Conservation (phyloP, 2,888 invertebrate genomes). For the Digitonthophagus gazella region DNA sequence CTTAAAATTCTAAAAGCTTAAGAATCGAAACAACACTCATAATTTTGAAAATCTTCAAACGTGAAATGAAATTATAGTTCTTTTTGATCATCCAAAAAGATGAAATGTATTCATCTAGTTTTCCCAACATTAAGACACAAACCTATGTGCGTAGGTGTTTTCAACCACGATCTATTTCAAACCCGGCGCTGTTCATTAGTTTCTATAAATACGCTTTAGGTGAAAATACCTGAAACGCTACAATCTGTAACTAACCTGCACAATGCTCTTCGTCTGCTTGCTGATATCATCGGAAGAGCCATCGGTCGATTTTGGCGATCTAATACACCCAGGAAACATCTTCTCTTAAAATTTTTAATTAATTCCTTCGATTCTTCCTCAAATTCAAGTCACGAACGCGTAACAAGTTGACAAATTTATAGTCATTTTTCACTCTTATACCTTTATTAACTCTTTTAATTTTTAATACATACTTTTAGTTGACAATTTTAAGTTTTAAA, state of each 20-base stretch:
- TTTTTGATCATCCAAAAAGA: too few species aligned
- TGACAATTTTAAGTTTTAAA: too few species aligned
- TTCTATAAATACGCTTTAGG: not conserved
- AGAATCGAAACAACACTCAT: too few species aligned
- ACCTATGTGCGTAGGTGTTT: not conserved
- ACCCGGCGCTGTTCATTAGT: not conserved
- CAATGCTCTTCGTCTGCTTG: slow-evolving; percentile 66
- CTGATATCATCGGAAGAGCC: slow-evolving; percentile 78
- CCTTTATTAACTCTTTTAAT: not conserved
- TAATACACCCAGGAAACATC: slow-evolving; percentile 70
- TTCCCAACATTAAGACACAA: too few species aligned
- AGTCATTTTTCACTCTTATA: not conserved
- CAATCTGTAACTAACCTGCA: slow-evolving; percentile 59
- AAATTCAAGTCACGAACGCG: not conserved
- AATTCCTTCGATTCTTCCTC: not conserved
- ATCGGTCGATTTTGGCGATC: slow-evolving; percentile 67
- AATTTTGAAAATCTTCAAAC: too few species aligned
- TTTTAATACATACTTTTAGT: too few species aligned
- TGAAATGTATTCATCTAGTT: too few species aligned
- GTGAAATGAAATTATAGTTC: too few species aligned
- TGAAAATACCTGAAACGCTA: slow-evolving; percentile 14
- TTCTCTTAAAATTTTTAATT: not conserved
- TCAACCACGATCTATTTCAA: not conserved
- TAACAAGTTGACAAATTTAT: not conserved
- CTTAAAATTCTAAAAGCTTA: too few species aligned